phyloP scores from a whole-genome alignment of 1,140 invertebrate genomes.

The Panagrolaimus sp. region DNA sequence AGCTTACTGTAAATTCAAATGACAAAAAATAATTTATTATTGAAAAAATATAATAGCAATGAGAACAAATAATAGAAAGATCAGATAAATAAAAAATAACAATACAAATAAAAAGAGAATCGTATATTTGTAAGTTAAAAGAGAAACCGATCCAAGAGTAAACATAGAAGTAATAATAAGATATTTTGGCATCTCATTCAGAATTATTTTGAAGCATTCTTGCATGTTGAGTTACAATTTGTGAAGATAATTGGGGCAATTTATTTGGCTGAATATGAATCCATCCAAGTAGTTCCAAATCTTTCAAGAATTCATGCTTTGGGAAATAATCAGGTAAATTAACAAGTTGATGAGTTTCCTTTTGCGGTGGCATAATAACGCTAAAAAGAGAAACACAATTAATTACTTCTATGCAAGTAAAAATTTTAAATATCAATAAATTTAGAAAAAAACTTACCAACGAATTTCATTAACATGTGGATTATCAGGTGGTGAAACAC shows the following conservation, averaged over 20 bases:
- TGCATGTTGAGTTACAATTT: slow-evolving; percentile 93
- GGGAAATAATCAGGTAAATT: slow-evolving; percentile 84
- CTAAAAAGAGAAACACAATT: too few species aligned
- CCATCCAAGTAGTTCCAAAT: slow-evolving; percentile 73
- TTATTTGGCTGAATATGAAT: slow-evolving; percentile 99
- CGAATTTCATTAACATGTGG: slow-evolving; percentile 97
- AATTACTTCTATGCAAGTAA: too few species aligned
- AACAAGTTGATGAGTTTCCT: slow-evolving; percentile 97
- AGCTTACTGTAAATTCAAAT: too few species aligned
- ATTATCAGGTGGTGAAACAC: slow-evolving; percentile 91
- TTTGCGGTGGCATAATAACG: slow-evolving; percentile 93
- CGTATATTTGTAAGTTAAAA: slow-evolving; percentile 94
- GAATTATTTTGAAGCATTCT: slow-evolving; percentile 92
- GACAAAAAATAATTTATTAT: too few species aligned
- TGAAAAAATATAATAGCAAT: too few species aligned
- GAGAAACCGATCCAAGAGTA: slow-evolving; percentile 91
- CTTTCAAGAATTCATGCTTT: slow-evolving; percentile 82
- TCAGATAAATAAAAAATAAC: too few species aligned
- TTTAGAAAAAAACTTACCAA: slow-evolving; percentile 61
- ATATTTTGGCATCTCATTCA: slow-evolving; percentile 97
- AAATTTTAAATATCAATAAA: too few species aligned
- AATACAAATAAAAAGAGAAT: slow-evolving; percentile 61
- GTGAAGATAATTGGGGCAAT: slow-evolving; percentile 90
- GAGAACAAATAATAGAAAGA: too few species aligned
- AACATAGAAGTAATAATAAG: slow-evolving; percentile 96